phyloP scores from a whole-genome alignment of 2,888 invertebrate genomes.

The Boloria selene region DNA sequence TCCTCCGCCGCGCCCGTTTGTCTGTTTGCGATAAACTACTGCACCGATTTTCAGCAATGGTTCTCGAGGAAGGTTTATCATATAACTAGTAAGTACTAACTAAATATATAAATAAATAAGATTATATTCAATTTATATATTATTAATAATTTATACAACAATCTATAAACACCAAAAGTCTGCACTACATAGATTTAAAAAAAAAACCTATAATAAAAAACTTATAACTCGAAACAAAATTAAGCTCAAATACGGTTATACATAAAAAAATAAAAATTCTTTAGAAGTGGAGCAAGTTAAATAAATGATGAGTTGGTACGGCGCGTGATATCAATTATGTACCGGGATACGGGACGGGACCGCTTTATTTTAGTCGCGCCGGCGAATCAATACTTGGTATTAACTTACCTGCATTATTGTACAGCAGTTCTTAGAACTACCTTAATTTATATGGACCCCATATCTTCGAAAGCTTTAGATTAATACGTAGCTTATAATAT shows the following conservation, averaged over 20 bases:
- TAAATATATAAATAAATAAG: no score
- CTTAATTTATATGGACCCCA: background rate
- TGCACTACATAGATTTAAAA: no score
- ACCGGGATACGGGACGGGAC: slow-evolving; percentile 47
- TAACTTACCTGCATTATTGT: slow-evolving; percentile 27
- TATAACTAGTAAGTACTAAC: no score
- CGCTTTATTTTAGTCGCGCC: slow-evolving; percentile 50
- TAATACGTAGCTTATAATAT: no score
- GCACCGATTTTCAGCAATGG: no score
- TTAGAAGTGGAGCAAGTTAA: slow-evolving; percentile 42
- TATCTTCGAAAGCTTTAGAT: background rate
- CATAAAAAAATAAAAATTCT: slow-evolving; percentile 27
- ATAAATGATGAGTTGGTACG: slow-evolving; percentile 55
- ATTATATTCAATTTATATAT: no score
- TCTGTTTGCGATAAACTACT: no score
- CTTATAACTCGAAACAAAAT: background rate
- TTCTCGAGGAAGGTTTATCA: no score
- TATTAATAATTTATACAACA: no score
- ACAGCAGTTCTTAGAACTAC: background rate
- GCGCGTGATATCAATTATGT: slow-evolving; percentile 55
- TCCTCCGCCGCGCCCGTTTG: no score
- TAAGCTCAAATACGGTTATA: slow-evolving; percentile 9
- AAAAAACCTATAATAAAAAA: background rate
- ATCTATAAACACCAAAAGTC: no score
- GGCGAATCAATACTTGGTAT: slow-evolving; percentile 32